These are phyloP conservation scores for Megalurothrips usitatus DNA, from an alignment of 2,888 invertebrate genomes.

Conservation along the genomic window DNA sequence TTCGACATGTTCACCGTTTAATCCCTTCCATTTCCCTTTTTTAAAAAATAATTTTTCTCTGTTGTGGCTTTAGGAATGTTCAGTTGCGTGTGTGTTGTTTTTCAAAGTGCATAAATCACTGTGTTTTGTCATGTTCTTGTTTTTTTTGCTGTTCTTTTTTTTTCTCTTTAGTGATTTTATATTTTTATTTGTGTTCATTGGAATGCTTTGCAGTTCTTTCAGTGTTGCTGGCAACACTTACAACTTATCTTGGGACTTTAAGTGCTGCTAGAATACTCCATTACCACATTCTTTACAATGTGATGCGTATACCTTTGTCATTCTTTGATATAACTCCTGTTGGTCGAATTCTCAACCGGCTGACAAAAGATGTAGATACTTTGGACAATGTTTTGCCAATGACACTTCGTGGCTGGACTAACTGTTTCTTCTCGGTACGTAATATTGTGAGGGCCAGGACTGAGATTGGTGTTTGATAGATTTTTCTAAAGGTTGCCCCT, in stretches of 20 bases:
- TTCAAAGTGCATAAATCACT: constrained; percentile 19
- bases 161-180: constrained; percentile 32
- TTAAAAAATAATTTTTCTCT: constrained; percentile 34
- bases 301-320: constrained; percentile 63
- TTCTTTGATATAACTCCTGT: constrained; percentile 79
- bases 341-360: constrained; percentile 73
- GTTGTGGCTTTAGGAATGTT: constrained; percentile 1
- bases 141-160: constrained; percentile 34
- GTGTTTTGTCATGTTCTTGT: constrained; percentile 30
- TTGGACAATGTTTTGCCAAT: constrained; percentile 67
- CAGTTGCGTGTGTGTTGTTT: constrained; percentile 29
- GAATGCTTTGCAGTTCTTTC: constrained; percentile 54
- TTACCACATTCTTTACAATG: constrained; percentile 54
- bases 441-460: constrained; percentile 31
- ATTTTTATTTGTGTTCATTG: constrained; percentile 27
- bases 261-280: constrained; percentile 59
- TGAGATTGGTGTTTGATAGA: not conserved
- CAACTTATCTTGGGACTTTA: constrained; percentile 62
- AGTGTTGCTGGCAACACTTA: constrained; percentile 62
- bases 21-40: not conserved
- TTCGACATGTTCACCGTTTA: constrained; percentile 25
- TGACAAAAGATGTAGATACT: constrained; percentile 69
- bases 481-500: not conserved
- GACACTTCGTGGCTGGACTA: constrained; percentile 63
- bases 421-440: constrained; percentile 43